Percentiles rank a stretch among this genome's conserved stretches.
These are phyloP conservation scores for Gymnodraco acuticeps DNA, from an alignment of 2,797 vertebrate species.

Conservation along the genomic window DNA sequence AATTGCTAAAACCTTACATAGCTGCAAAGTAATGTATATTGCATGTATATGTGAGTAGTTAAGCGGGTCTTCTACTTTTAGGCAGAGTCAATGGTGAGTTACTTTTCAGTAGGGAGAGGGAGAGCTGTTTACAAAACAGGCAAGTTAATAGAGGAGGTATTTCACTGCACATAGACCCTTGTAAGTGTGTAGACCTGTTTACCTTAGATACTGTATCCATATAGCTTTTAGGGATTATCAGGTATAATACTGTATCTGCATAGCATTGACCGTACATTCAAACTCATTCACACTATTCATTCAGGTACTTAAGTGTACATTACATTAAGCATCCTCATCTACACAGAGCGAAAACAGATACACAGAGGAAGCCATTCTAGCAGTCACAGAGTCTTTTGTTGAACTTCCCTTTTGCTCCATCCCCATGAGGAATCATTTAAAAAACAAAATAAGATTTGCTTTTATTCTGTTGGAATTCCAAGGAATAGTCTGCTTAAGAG, in stretches of 20 bases:
- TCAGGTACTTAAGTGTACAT: constrained; percentile 24
- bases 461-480: constrained; percentile 37
- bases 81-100: constrained; percentile 19
- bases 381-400: constrained; percentile 8
- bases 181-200: constrained; percentile 36
- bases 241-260: constrained; percentile 42
- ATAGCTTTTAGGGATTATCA: constrained; percentile 38
- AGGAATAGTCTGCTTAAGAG: constrained; percentile 49
- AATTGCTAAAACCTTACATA: constrained; percentile 26
- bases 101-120: constrained; percentile 23
- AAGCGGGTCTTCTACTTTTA: constrained; percentile 26
- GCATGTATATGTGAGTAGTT: constrained; percentile 38
- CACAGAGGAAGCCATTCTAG: constrained; percentile 25
- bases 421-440: constrained; percentile 12
- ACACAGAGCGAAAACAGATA: constrained; percentile 19
- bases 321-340: constrained; percentile 21
- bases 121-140: constrained; percentile 18
- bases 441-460: constrained; percentile 27
- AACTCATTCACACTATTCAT: constrained; percentile 33
- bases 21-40: constrained; percentile 16
- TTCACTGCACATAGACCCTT: constrained; percentile 39
- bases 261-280: constrained; percentile 47
- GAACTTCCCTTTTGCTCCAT: constrained; percentile 18
- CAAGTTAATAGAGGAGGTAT: constrained; percentile 41
- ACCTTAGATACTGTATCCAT: constrained; percentile 48